These are phyloP conservation scores for Leptonema lineaticorne DNA, from an alignment of 1,140 invertebrate genomes.

Conservation along the genomic window DNA sequence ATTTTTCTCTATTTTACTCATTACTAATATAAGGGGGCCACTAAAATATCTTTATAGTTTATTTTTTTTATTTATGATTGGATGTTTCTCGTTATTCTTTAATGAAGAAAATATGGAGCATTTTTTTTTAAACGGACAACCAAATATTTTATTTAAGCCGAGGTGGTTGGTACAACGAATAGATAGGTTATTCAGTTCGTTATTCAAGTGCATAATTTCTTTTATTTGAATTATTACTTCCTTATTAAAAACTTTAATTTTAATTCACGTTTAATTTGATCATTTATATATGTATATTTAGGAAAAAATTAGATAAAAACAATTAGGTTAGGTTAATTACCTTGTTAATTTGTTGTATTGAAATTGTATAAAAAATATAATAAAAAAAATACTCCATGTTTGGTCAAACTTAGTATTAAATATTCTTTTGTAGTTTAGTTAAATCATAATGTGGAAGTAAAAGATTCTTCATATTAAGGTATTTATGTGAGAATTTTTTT, in stretches of 20 bases:
- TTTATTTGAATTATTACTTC: too few relatives aligned
- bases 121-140: not conserved
- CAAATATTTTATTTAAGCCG: not conserved
- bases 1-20: not conserved
- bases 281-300: too few relatives aligned
- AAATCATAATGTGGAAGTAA: conserved; percentile 8
- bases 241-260: too few relatives aligned
- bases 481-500: conserved; percentile 16
- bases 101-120: conserved; percentile 1
- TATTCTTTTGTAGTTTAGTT: conserved; percentile 6
- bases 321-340: too few relatives aligned
- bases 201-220: too few relatives aligned
- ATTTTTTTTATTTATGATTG: conserved; percentile 5
- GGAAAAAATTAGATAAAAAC: too few relatives aligned
- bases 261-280: too few relatives aligned
- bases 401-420: not conserved
- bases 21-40: conserved; percentile 1
- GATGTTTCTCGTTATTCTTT: conserved; percentile 5
- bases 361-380: too few relatives aligned
- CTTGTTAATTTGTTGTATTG: too few relatives aligned
- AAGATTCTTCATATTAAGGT: conserved; percentile 26
- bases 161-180: too few relatives aligned
- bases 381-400: conserved; percentile 9
- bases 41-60: not conserved
- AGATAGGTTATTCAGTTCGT: too few relatives aligned